These are phyloP conservation scores for Brenthis hecate DNA, from an alignment of 2,888 invertebrate species.

Conservation along the genomic window DNA sequence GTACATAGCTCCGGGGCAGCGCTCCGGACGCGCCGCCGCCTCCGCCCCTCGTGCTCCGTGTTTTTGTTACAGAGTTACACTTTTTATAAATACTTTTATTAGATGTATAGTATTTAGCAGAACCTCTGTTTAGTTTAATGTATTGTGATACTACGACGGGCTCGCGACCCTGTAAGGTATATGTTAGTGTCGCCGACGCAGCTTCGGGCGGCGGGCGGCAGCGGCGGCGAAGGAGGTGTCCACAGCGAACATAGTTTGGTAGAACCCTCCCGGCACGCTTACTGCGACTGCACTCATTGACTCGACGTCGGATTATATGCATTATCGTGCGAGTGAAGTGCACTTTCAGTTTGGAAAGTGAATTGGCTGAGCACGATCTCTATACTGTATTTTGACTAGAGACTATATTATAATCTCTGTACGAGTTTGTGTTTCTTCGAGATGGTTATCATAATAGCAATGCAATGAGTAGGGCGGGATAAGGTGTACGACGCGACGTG, in stretches of 20 bases:
- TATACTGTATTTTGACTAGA: too few species aligned
- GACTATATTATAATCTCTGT: too few species aligned
- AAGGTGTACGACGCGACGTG: background rate
- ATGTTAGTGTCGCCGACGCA: constrained; percentile 27
- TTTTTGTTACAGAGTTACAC: constrained; percentile 47
- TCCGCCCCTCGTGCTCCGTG: background rate
- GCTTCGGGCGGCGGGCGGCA: background rate
- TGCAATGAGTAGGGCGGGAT: background rate
- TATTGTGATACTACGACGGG: constrained; percentile 78
- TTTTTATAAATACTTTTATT: constrained; percentile 66
- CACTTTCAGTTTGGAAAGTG: background rate
- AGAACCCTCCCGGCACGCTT: constrained; percentile 22
- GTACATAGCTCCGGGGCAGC: too few species aligned
- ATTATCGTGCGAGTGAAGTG: background rate
- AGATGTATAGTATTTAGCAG: constrained; percentile 64
- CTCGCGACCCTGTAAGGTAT: constrained; percentile 64
- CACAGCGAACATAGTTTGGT: constrained; percentile 23
- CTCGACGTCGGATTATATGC: background rate
- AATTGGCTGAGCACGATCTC: too few species aligned
- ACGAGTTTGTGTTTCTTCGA: too few species aligned
- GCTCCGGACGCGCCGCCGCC: too few species aligned
- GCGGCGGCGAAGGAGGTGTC: constrained; percentile 1
- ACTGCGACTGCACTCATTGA: constrained; percentile 15
- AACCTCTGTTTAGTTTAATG: constrained; percentile 73
- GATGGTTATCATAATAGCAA: background rate